phyloP scores from a whole-genome alignment of 2,113 vertebrate species.

The Perognathus longimembris region DNA sequence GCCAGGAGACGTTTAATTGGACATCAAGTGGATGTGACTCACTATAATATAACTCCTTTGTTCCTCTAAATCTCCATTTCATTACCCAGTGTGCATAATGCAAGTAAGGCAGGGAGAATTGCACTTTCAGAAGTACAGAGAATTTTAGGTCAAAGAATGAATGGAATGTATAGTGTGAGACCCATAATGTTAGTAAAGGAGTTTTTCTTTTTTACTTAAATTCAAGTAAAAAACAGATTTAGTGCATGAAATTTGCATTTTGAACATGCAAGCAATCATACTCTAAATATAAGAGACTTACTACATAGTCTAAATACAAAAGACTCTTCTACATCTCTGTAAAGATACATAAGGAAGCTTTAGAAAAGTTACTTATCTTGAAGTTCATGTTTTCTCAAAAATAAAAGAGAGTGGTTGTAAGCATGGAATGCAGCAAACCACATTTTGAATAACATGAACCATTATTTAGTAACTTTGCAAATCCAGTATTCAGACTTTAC shows the following conservation, averaged over 20 bases:
- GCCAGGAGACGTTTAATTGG: background rate
- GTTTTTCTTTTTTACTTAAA: slow-evolving; percentile 27
- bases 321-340: slow-evolving; percentile 35
- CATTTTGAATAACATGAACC: background rate
- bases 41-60: background rate
- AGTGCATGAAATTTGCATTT: background rate
- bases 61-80: background rate
- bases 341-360: slow-evolving; percentile 14
- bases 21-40: background rate
- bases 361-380: background rate
- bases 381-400: slow-evolving; percentile 48
- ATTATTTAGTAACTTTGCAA: slow-evolving; percentile 18
- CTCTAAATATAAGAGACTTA: background rate
- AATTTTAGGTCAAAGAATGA: slow-evolving; percentile 34
- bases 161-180: background rate
- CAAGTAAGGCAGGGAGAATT: background rate
- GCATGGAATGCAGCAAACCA: background rate
- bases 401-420: background rate
- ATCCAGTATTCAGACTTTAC: background rate
- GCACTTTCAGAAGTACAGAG: background rate
- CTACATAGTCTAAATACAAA: background rate
- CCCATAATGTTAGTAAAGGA: background rate
- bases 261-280: background rate
- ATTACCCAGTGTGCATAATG: background rate
- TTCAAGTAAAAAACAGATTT: background rate